Percentiles rank a stretch among this genome's conserved stretches.
Conservation (phyloP, 1,140 invertebrate genomes). For the Caenorhabditis latens region DNA sequence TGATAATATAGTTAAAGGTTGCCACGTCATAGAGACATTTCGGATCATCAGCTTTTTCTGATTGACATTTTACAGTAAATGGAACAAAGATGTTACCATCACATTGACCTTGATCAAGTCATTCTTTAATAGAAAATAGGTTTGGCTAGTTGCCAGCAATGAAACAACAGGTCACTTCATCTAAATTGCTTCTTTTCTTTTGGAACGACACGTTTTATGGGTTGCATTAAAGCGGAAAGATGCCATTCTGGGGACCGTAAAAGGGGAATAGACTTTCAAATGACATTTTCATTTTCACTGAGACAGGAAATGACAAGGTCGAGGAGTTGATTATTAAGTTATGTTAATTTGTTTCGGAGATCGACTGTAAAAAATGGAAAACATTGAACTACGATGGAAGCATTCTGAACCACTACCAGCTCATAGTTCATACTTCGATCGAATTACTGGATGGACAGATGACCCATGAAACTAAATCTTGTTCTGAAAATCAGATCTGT, state of each 20-base stretch:
- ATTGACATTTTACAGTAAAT: slow-evolving; percentile 7
- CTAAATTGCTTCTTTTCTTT: slow-evolving; percentile 1
- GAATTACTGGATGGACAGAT: too few species aligned
- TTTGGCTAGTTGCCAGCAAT: slow-evolving; percentile 17
- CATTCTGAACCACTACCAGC: too few species aligned
- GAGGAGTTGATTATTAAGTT: too few species aligned
- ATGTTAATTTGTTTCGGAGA: too few species aligned
- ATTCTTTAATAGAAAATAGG: not conserved
- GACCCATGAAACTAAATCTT: too few species aligned
- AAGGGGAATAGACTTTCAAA: not conserved
- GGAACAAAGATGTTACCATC: slow-evolving; percentile 9
- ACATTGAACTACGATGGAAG: too few species aligned
- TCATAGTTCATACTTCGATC: too few species aligned
- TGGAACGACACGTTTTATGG: slow-evolving; percentile 26
- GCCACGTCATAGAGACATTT: not conserved
- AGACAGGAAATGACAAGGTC: not conserved
- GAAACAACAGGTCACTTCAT: slow-evolving; percentile 37
- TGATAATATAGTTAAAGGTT: not conserved
- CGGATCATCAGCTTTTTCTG: not conserved
- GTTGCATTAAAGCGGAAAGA: not conserved
- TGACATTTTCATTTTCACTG: not conserved
- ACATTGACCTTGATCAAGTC: slow-evolving; percentile 1
- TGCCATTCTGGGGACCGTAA: not conserved
- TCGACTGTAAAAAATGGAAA: too few species aligned
- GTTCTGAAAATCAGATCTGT: too few species aligned